Percentiles rank a stretch among this genome's conserved stretches.
phyloP scores from a whole-genome alignment of 2,888 invertebrate species.

The Heliconius cydno region DNA sequence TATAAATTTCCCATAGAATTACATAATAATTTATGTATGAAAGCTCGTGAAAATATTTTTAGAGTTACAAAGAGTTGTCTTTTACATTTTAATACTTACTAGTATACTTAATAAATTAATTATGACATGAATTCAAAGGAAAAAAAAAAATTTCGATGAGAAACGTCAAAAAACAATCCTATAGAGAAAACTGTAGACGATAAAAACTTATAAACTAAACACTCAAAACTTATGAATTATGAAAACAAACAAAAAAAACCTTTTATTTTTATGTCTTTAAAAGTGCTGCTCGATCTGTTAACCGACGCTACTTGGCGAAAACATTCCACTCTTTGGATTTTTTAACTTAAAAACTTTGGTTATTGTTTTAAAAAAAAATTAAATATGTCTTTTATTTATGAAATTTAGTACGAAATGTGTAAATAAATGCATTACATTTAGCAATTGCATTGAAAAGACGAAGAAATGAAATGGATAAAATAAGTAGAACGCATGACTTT shows the following conservation, averaged over 20 bases:
- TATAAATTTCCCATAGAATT: constrained; percentile 70
- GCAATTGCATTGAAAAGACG: background rate
- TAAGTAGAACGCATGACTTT: constrained; percentile 1
- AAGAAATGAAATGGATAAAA: background rate
- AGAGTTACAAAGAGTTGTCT: constrained; percentile 78
- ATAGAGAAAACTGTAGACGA: constrained; percentile 52
- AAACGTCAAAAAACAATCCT: constrained; percentile 60
- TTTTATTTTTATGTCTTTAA: constrained; percentile 74
- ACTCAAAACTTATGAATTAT: constrained; percentile 69
- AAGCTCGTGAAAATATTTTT: constrained; percentile 79
- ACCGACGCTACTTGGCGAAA: constrained; percentile 51
- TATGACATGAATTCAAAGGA: background rate
- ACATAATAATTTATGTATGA: constrained; percentile 63
- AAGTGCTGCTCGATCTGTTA: constrained; percentile 73
- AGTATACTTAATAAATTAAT: constrained; percentile 48
- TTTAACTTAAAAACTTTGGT: constrained; percentile 58
- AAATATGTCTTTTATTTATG: constrained; percentile 19
- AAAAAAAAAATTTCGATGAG: constrained; percentile 26
- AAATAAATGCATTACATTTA: constrained; percentile 28
- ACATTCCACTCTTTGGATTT: constrained; percentile 53
- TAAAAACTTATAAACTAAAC: constrained; percentile 56
- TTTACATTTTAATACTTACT: constrained; percentile 68
- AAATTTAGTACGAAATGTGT: constrained; percentile 8
- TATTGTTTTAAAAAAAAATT: constrained; percentile 30
- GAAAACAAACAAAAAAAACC: constrained; percentile 58